phyloP scores from a whole-genome alignment of 30 jellyfish, hydroid and myxozoan species.

The Nemopilema nomurai region DNA sequence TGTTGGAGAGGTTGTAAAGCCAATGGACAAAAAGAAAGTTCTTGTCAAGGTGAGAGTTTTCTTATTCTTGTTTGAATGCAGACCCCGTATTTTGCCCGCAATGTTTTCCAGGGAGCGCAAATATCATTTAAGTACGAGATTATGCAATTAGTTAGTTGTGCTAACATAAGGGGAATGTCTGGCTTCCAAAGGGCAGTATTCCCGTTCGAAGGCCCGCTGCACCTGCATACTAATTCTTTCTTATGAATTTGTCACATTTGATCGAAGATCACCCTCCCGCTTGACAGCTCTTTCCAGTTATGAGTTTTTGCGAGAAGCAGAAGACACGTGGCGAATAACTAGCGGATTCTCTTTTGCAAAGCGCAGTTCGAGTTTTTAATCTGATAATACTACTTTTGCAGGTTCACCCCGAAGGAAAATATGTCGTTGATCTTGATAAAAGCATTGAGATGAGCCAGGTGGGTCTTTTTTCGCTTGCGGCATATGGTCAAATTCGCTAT shows the following conservation, averaged over 20 bases:
- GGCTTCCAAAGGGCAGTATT: no score
- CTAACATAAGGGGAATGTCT: no score
- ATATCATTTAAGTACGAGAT: not conserved
- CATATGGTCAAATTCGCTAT: not conserved
- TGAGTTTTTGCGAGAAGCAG: no score
- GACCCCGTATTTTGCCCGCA: not conserved
- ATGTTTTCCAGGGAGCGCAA: no score
- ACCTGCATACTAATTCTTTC: no score
- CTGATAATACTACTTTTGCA: slow-evolving; percentile 14
- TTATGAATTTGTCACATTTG: no score
- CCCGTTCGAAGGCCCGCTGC: no score
- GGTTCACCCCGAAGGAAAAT: slow-evolving; percentile 99
- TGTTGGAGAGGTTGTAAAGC: slow-evolving; percentile 98
- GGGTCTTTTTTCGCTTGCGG: not conserved
- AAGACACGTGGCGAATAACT: no score
- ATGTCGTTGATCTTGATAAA: slow-evolving; percentile 96
- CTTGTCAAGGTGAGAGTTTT: slow-evolving; percentile 80
- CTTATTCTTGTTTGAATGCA: not conserved
- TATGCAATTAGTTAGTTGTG: no score
- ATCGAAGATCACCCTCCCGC: no score
- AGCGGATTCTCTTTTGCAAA: no score
- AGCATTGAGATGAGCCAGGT: slow-evolving; percentile 96
- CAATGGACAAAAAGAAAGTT: slow-evolving; percentile 97
- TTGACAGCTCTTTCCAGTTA: no score
- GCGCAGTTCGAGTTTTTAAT: not conserved